These are phyloP conservation scores for Euphydryas editha DNA, from an alignment of 2,888 invertebrate species.

Conservation along the genomic window DNA sequence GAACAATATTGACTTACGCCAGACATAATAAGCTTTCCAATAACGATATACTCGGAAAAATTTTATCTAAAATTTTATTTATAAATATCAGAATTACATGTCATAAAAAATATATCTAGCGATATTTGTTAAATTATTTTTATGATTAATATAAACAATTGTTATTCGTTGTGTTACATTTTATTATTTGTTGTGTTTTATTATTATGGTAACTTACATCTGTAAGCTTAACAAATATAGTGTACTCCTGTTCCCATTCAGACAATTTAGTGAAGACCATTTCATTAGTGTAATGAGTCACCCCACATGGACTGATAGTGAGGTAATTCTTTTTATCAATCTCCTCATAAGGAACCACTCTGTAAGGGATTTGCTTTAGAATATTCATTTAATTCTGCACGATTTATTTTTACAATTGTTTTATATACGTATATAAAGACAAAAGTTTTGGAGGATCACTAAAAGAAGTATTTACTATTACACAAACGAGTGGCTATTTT, in stretches of 20 bases:
- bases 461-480: too few species aligned
- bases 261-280: constrained; percentile 90
- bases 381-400: too few species aligned
- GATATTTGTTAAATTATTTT: not conserved
- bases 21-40: constrained; percentile 92
- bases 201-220: constrained; percentile 84
- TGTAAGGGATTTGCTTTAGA: constrained; percentile 59
- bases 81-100: not conserved
- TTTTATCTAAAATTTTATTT: constrained; percentile 78
- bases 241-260: constrained; percentile 92
- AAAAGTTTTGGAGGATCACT: too few species aligned
- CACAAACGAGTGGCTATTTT: too few species aligned
- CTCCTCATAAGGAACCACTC: constrained; percentile 89
- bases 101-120: too few species aligned
- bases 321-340: constrained; percentile 88
- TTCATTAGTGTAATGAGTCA: constrained; percentile 90
- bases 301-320: constrained; percentile 92
- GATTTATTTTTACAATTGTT: too few species aligned
- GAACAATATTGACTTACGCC: constrained; percentile 89
- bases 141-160: too few species aligned
- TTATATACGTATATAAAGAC: too few species aligned
- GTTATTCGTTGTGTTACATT: too few species aligned
- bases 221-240: constrained; percentile 90
- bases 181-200: too few species aligned
- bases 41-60: constrained; percentile 87